Percentiles rank a stretch among this genome's conserved stretches.
These are phyloP conservation scores for Incurvaria masculella DNA, from an alignment of 2,888 invertebrate genomes.

Conservation along the genomic window DNA sequence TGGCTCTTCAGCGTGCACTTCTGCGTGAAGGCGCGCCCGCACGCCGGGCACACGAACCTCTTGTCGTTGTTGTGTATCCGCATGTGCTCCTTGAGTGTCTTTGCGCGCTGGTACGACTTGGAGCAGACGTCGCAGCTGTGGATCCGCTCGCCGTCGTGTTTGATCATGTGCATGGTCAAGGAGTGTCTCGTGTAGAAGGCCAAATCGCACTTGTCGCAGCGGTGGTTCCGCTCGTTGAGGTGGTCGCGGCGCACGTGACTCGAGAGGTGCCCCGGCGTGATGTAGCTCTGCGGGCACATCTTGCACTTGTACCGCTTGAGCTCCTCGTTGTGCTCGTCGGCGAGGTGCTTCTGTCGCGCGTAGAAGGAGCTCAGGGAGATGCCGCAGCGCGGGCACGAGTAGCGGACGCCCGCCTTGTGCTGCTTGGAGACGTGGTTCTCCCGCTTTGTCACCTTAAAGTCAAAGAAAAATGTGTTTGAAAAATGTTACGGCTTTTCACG, in stretches of 20 bases:
- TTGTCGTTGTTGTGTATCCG: constrained; percentile 48
- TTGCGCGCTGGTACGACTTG: constrained; percentile 47
- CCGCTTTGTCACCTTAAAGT: constrained; percentile 30
- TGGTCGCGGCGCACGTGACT: constrained; percentile 45
- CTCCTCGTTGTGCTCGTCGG: constrained; percentile 45
- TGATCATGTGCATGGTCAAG: constrained; percentile 55
- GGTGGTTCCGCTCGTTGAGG: constrained; percentile 44
- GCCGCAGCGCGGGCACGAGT: constrained; percentile 42
- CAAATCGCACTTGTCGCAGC: constrained; percentile 49
- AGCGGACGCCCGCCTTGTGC: constrained; percentile 40
- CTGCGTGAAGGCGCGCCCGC: constrained; percentile 46
- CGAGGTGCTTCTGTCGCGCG: constrained; percentile 43
- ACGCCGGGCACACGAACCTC: constrained; percentile 41
- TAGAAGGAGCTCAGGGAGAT: constrained; percentile 42
- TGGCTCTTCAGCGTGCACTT: constrained; percentile 48
- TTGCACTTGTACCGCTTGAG: constrained; percentile 47
- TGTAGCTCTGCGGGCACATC: constrained; percentile 44
- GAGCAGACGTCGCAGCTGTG: constrained; percentile 49
- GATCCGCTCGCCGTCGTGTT: constrained; percentile 52
- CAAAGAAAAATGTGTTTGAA: no score
- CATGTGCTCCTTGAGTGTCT: constrained; percentile 42
- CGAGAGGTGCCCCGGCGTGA: constrained; percentile 44
- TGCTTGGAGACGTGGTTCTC: constrained; percentile 48
- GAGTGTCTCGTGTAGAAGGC: constrained; percentile 55
- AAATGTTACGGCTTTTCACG: no score